Base-by-base conservation (phyloP, 2,797 vertebrate species). In the Pangasius larnaudii region DNA sequence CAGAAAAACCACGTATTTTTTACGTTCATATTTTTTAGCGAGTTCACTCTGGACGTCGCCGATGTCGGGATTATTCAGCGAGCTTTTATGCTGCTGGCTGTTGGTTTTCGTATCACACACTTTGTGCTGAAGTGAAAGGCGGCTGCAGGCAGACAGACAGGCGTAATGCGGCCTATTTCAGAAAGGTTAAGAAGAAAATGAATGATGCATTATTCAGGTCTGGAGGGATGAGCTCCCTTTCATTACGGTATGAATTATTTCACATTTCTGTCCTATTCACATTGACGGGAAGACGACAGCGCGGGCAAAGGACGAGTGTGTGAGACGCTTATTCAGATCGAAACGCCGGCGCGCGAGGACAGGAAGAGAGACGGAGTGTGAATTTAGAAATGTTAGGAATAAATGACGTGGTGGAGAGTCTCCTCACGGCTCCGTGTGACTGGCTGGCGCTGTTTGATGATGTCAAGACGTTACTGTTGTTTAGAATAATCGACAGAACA, bases 171-270 rank as follows among this genome's bases (percentile, higher is more conserved):
- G 78, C 81, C 81, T 49, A 42, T 86, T 87, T 58, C 85, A 78
- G 58, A 83, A 87, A 75, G 74, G 77, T 67, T 36, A 86, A 77
- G 75, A 87, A 86, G 69, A 85, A 63, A 88, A 81, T 83, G 88
- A 84, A 81, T 58, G 80, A 69, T 89, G 88, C 86, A 89, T 90
- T 89, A 87, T 90, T 89, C 87, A 88, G 86, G 56, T 82, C 46
- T 79, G 83, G 36, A 61, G 85, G 81, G 85, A 79, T 87, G 56
- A 84, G 84, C 90, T 85, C 78, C 22, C 77, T 91, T 92, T 91
- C 87, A 88, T 90, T 90, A 86, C 49, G 30, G 10, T 75, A 90
- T 88, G 72, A 91, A 91, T 91, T 89, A 91, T 93, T 92, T 88
- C 85, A 67, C 86, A 89, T 84, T 86, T 84, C 85, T 79, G 58